These are phyloP conservation scores for Cotesia vestalis DNA, from an alignment of 1,140 invertebrate species.

Conservation along the genomic window DNA sequence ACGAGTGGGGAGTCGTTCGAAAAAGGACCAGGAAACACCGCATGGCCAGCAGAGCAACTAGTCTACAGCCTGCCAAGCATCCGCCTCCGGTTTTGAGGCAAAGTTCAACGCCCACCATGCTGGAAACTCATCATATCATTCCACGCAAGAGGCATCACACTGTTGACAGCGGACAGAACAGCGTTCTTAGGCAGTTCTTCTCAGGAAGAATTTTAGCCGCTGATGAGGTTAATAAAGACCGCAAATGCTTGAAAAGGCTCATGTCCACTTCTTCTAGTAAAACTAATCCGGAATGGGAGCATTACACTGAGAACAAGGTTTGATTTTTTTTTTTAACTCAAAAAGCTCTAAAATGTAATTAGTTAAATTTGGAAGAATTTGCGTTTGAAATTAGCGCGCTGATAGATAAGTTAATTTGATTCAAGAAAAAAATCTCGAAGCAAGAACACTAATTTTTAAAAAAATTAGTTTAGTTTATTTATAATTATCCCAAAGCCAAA, in stretches of 20 bases:
- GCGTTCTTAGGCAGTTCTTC: slow-evolving; percentile 48
- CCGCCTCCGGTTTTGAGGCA: slow-evolving; percentile 50
- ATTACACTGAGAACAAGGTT: slow-evolving; percentile 27
- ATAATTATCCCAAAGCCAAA: too few species aligned
- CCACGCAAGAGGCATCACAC: slow-evolving; percentile 48
- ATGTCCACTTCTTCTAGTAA: slow-evolving; percentile 40
- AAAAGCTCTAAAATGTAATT: too few species aligned
- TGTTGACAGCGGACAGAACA: slow-evolving; percentile 45
- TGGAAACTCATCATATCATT: slow-evolving; percentile 41
- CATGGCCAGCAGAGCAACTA: slow-evolving; percentile 57
- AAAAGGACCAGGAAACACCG: slow-evolving; percentile 54
- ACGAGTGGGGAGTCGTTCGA: slow-evolving; percentile 66
- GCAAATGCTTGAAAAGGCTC: slow-evolving; percentile 41
- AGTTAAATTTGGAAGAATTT: too few species aligned
- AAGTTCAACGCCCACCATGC: slow-evolving; percentile 51
- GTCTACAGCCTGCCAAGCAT: slow-evolving; percentile 48
- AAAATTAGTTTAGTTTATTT: too few species aligned
- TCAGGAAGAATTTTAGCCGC: slow-evolving; percentile 40
- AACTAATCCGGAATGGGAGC: slow-evolving; percentile 37
- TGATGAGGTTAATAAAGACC: slow-evolving; percentile 41
- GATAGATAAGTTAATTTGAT: too few species aligned
- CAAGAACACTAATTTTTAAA: too few species aligned
- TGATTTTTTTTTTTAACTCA: too few species aligned
- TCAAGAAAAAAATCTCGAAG: too few species aligned
- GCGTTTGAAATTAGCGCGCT: too few species aligned